Evolutionary conservation across 1,140 invertebrate genomes (phyloP).

Genomic region (Brachionus sp.): DNA sequence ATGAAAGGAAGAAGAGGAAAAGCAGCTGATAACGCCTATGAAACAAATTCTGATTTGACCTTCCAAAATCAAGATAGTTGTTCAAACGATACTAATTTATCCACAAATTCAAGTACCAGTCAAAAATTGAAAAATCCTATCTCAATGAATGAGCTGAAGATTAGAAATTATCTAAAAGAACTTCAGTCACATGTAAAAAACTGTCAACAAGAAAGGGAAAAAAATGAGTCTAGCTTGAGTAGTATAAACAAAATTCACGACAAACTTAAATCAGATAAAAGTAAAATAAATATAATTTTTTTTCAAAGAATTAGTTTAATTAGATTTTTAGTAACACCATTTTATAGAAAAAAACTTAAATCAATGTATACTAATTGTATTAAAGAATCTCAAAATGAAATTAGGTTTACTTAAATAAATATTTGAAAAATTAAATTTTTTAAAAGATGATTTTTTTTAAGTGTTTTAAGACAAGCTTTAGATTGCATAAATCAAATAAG

Average conservation of each 20-base stretch:
- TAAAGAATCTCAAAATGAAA: constrained; percentile 43
- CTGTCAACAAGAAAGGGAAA: constrained; percentile 19
- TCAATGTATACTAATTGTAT: constrained; percentile 2
- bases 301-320: not conserved
- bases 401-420: not conserved
- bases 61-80: constrained; percentile 14
- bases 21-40: not conserved
- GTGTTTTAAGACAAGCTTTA: constrained; percentile 18
- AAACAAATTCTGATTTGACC: not conserved
- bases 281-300: not conserved
- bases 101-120: not conserved
- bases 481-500: constrained; percentile 38
- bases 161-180: not conserved
- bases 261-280: not conserved
- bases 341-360: constrained; percentile 24
- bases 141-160: constrained; percentile 1
- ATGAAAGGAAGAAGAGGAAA: constrained; percentile 32
- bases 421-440: not conserved
- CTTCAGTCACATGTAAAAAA: constrained; percentile 17
- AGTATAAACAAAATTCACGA: constrained; percentile 9
- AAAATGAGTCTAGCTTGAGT: not conserved
- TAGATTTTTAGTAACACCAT: not conserved
- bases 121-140: constrained; percentile 20
- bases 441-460: not conserved
- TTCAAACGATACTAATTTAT: constrained; percentile 26